These are phyloP conservation scores for Cetonia aurata DNA, from an alignment of 2,888 invertebrate genomes.

Conservation along the genomic window DNA sequence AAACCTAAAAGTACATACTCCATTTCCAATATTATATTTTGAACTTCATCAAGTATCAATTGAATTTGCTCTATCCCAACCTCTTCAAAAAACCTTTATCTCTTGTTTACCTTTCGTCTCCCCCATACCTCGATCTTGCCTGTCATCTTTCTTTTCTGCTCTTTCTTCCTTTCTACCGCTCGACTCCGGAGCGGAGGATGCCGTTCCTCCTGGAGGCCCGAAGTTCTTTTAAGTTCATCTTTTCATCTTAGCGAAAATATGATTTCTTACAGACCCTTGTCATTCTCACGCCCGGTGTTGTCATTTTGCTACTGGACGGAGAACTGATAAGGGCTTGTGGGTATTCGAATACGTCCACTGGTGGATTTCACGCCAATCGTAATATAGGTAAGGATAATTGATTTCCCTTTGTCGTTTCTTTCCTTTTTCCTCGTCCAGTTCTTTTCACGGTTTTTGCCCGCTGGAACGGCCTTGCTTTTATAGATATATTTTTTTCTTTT, in stretches of 20 bases:
- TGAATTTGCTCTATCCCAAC: conserved; percentile 7
- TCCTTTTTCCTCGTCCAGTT: neutral
- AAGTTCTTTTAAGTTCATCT: conserved; percentile 35
- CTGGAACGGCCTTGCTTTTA: neutral
- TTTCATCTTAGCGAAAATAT: conserved; percentile 48
- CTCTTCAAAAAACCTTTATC: conserved; percentile 19
- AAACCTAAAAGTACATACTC: neutral
- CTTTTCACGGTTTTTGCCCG: neutral
- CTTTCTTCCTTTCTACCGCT: neutral
- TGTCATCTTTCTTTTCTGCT: neutral
- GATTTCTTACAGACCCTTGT: conserved; percentile 81
- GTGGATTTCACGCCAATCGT: conserved; percentile 29
- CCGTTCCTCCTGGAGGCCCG: neutral
- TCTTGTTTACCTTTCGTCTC: conserved; percentile 22
- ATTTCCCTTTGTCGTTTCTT: conserved; percentile 13
- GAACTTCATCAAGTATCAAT: conserved; percentile 37
- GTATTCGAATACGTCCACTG: conserved; percentile 68
- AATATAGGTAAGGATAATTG: conserved; percentile 32
- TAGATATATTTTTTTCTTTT: neutral
- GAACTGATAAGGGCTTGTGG: conserved; percentile 98
- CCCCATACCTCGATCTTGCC: neutral
- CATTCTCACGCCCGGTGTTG: conserved; percentile 94
- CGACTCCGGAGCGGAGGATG: neutral
- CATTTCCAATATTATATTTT: conserved; percentile 23
- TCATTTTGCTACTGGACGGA: conserved; percentile 92